Evolutionary conservation across 2,888 invertebrate species (phyloP), one percentile per base, ranked within the genome.

Genomic region (Aphrophora alni): DNA sequence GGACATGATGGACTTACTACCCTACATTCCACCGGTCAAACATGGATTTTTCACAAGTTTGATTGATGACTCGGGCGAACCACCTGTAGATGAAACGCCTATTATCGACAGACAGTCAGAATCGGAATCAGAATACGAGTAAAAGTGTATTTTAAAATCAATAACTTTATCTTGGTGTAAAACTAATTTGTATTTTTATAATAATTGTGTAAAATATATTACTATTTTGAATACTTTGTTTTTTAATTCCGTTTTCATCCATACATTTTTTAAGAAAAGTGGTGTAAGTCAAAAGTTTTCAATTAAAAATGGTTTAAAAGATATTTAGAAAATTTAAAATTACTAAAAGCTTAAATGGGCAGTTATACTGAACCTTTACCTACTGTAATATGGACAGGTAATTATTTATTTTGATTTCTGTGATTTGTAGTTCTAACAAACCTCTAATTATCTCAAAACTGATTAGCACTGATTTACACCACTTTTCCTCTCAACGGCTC

Each of bases 1-100:
- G 27, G 75, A 76, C 38, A 80, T 75, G 75, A 33, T 76, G 14
- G 80, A 80, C 44, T 27, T 80, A 10, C 38, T 80, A 26, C 68
- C 80, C 38, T 75, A 38, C 27, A 75, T 75, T 70, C 80, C 80
- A 28, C 75, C 75, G 0, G 28, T 80, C 70, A 25, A 75, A 12
- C 80, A 80, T 73, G 2, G 5, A 14, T 76, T 38, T 44, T 80
- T 69, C 38, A 80, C 21, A 12, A 75, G 12, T 25, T 68, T 80
- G 26, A 75, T 21, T 33, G 44, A 38, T 38, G 25, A 76, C 8
- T n/a, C 76, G 68, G 76, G 1, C 25, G 68, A 68, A 8, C 8
- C 14, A 44, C 8, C 17, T 44, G 14, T 17, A 7, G 44, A 44
- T 14, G 44, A 44, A 2, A 44, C 12, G 2, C 44, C 44, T 44